A percentile compares a stretch with the other conserved stretches of the same genome.
Conservation (phyloP, 1,140 invertebrate species). For the Drosophila carrolli region DNA sequence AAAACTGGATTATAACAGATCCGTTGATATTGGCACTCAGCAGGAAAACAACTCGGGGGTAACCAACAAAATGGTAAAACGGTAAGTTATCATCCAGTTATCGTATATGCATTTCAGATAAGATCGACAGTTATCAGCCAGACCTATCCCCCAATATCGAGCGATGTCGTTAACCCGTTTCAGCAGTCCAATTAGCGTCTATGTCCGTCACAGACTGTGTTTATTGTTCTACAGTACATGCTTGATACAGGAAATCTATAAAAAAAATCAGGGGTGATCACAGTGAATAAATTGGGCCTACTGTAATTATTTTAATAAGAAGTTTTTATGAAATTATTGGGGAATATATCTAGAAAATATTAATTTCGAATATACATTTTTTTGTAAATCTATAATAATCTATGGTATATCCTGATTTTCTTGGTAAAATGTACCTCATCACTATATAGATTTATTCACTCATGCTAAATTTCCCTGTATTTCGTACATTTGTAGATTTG, state of each 20-base stretch:
- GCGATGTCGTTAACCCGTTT: slow-evolving; percentile 62
- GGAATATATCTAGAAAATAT: too few species aligned
- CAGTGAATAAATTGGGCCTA: not conserved
- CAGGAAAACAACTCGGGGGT: slow-evolving; percentile 84
- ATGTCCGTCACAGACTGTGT: slow-evolving; percentile 39
- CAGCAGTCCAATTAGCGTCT: slow-evolving; percentile 51
- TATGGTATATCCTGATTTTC: too few species aligned
- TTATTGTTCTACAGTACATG: slow-evolving; percentile 20
- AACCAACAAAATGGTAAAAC: slow-evolving; percentile 85
- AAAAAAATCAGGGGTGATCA: not conserved
- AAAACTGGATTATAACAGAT: slow-evolving; percentile 85
- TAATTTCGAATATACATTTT: too few species aligned
- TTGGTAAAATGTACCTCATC: too few species aligned
- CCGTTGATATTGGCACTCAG: slow-evolving; percentile 84
- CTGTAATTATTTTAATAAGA: not conserved
- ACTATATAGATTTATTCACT: not conserved
- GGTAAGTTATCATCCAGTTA: slow-evolving; percentile 59
- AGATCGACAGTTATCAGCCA: slow-evolving; percentile 9
- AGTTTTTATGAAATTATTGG: too few species aligned
- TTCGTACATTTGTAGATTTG: slow-evolving; percentile 38
- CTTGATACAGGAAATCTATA: not conserved
- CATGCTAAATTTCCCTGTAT: not conserved
- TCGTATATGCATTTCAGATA: slow-evolving; percentile 10
- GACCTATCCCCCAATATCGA: slow-evolving; percentile 18
- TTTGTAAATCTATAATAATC: too few species aligned